Conservation (phyloP, 2,113 vertebrate genomes). For the Neomonachus schauinslandi region DNA sequence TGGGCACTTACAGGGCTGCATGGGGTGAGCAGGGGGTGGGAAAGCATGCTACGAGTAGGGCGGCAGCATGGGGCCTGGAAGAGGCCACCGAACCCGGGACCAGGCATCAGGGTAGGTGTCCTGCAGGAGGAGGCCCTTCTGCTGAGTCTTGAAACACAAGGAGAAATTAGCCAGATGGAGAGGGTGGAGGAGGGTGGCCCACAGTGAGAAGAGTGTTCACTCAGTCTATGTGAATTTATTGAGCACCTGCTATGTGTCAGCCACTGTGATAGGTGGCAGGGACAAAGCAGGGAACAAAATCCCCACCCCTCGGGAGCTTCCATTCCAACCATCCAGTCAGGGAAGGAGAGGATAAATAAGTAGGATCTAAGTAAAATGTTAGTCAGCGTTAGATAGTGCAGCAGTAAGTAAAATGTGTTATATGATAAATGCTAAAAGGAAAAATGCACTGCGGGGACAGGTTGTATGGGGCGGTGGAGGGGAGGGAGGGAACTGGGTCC, state of each 20-base stretch:
- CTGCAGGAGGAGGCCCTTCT: background rate
- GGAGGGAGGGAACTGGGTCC: background rate
- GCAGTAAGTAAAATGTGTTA: background rate
- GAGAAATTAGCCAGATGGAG: background rate
- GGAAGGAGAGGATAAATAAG: background rate
- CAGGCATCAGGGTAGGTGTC: background rate
- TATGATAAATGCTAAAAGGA: background rate
- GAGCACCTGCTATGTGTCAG: background rate
- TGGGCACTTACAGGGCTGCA: too few species aligned
- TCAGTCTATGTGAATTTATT: background rate
- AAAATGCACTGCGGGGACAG: background rate
- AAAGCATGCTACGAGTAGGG: background rate
- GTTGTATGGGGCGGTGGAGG: background rate
- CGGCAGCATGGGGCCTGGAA: background rate
- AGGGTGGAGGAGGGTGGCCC: background rate
- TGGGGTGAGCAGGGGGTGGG: background rate
- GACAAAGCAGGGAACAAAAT: background rate
- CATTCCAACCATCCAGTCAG: background rate
- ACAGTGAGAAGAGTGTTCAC: background rate
- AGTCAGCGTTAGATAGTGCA: too few species aligned
- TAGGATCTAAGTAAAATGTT: background rate
- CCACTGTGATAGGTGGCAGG: background rate
- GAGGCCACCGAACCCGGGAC: background rate
- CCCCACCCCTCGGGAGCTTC: background rate
- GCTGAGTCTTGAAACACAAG: background rate